Conservation (phyloP, 2,888 invertebrate genomes). For the Liopterus haemorrhoidalis region DNA sequence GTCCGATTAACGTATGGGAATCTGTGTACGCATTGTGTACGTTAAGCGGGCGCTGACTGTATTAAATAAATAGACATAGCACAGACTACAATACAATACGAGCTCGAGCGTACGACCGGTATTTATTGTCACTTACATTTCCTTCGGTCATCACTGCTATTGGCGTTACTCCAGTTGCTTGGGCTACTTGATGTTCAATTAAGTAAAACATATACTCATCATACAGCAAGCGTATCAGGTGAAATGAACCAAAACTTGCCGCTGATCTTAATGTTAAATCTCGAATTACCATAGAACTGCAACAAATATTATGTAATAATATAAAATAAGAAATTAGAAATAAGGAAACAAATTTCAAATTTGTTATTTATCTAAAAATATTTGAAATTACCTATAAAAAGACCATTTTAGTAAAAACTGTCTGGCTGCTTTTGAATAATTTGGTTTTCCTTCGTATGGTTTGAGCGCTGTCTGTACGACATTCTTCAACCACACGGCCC, state of each 20-base stretch:
- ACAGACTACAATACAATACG: too few relatives aligned
- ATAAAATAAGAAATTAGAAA: background rate
- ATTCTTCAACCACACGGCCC: conserved; percentile 95
- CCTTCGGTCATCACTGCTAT: conserved; percentile 84
- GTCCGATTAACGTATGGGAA: too few relatives aligned
- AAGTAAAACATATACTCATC: conserved; percentile 99
- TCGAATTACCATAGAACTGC: conserved; percentile 92
- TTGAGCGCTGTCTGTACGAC: conserved; percentile 87
- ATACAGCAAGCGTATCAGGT: conserved; percentile 92
- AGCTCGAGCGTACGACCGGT: too few relatives aligned
- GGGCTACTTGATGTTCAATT: conserved; percentile 93
- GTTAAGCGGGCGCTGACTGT: too few relatives aligned
- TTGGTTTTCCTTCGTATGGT: conserved; percentile 77
- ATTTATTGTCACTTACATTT: conserved; percentile 57
- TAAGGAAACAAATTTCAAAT: background rate
- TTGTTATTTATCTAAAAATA: background rate
- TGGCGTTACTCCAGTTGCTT: conserved; percentile 82
- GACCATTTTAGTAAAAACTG: conserved; percentile 98
- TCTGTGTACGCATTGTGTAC: too few relatives aligned
- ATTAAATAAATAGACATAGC: too few relatives aligned
- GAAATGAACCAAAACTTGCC: conserved; percentile 98
- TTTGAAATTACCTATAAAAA: conserved; percentile 71
- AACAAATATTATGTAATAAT: conserved; percentile 31
- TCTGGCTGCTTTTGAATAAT: conserved; percentile 77
- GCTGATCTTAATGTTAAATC: conserved; percentile 94